Evolutionary conservation across 2,113 vertebrate genomes (phyloP), one percentile per base, ranked within the genome.

Genomic region (Puntigrus tetrazona): DNA sequence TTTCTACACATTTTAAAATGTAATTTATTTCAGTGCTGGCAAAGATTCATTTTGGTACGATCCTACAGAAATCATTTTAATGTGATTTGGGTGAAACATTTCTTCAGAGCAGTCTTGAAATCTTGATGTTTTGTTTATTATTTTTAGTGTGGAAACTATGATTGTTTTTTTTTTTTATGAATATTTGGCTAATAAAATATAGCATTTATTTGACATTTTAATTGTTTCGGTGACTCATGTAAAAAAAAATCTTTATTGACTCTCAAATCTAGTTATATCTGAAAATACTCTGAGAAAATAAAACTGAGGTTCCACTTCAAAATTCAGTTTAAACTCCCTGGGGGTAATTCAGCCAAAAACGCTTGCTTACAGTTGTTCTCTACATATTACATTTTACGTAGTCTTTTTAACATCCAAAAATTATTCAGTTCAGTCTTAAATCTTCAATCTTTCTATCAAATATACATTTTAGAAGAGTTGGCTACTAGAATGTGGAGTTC

Each of bases 361-460:
- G 2, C 69, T 43, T 27, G 36, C 69, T 72, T 43, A 25, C 38
- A 72, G 36, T 72, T 41, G 5, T n/a, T 43, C 38, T 72, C 22
- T 43, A n/a, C 38, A 72, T 38, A 72, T 43, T n/a, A n/a, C n/a
- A n/a, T n/a, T n/a, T n/a, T n/a, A n/a, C n/a, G n/a, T n/a, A n/a
- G 38, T 43, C 10, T 72, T 72, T n/a, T 72, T 72, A 72, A 43
- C 36, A 72, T 25, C n/a, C 38, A 25, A 43, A 72, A 25, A n/a
- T 7, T 72, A 11, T 22, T 72, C 22, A 3, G 22, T 43, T 72
- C 38, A 72, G 38, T n/a, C 38, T 31, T 78, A 14, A 38, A 78
- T 41, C 36, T 79, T 79, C n/a, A 29, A 6, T 79, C 57, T 6
- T 29, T 63, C n/a, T n/a, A 63, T 59, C 77, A 18, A 57, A 61